These are phyloP conservation scores for Gila orcuttii DNA, from an alignment of 2,113 vertebrate species.

Conservation along the genomic window DNA sequence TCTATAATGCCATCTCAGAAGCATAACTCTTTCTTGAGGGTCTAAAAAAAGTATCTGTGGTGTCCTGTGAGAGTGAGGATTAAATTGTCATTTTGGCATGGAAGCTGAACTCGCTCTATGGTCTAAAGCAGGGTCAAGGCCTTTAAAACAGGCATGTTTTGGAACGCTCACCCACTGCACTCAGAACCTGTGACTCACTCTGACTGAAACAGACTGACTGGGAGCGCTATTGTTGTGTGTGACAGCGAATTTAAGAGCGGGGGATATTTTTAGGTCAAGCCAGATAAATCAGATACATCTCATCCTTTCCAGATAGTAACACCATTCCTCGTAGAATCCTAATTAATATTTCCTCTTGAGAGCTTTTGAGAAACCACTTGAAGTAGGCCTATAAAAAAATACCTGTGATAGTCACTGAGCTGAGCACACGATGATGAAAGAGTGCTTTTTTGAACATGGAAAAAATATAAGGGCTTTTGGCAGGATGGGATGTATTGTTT, in stretches of 20 bases:
- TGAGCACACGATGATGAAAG: background rate
- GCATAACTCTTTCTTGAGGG: constrained; percentile 8
- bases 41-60: constrained; percentile 12
- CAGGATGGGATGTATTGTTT: background rate
- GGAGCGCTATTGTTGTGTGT: constrained; percentile 16
- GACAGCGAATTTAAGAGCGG: background rate
- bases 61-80: constrained; percentile 16
- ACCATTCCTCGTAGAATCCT: constrained; percentile 1
- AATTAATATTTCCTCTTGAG: constrained; percentile 30
- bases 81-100: constrained; percentile 19
- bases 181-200: constrained; percentile 37
- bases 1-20: constrained; percentile 28
- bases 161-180: constrained; percentile 33
- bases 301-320: constrained; percentile 1
- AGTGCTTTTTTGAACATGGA: background rate
- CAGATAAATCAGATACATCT: constrained; percentile 9
- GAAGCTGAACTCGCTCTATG: background rate
- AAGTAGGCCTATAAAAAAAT: background rate
- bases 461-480: background rate
- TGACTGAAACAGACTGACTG: background rate
- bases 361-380: background rate
- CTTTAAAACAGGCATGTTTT: constrained; percentile 11
- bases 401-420: background rate
- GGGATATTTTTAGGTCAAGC: constrained; percentile 28
- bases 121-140: constrained; percentile 32